A percentile compares a stretch with the other conserved stretches of the same genome.
phyloP scores from a whole-genome alignment of 2,113 vertebrate genomes.

The Orycteropus afer region DNA sequence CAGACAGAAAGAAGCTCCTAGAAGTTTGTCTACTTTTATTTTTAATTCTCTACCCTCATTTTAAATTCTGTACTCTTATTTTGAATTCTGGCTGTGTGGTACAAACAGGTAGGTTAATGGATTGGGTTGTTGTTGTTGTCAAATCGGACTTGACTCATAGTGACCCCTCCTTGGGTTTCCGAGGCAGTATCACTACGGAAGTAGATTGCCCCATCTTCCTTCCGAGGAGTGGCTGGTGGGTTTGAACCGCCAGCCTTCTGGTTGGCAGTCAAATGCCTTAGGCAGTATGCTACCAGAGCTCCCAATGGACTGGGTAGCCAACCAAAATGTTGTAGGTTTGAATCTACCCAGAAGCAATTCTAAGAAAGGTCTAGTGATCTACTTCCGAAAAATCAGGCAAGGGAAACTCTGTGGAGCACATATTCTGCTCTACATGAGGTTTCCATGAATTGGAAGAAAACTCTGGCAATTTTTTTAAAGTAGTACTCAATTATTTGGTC shows the following conservation, averaged over 20 bases:
- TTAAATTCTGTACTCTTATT: slow-evolving; percentile 23
- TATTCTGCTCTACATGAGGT: background rate
- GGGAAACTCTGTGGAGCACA: background rate
- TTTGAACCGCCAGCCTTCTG: too few species aligned
- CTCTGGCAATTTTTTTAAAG: background rate
- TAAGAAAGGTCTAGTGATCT: background rate
- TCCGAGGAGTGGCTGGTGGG: too few species aligned
- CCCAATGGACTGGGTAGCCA: background rate
- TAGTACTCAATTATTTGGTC: slow-evolving; percentile 13
- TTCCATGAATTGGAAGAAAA: background rate
- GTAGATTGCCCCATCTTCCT: too few species aligned
- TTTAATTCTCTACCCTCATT: slow-evolving; percentile 21
- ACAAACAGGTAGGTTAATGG: background rate
- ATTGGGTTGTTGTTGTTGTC: background rate
- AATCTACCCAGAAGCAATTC: background rate
- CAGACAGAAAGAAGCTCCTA: slow-evolving; percentile 41
- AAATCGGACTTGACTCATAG: too few species aligned
- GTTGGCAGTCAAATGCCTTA: too few species aligned
- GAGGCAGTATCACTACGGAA: too few species aligned
- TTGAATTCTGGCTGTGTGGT: background rate
- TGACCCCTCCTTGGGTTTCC: too few species aligned
- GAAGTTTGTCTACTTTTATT: slow-evolving; percentile 34
- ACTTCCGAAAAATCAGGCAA: background rate
- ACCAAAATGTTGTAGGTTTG: background rate
- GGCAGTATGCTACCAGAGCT: too few species aligned